Conservation (phyloP, 53 echinoderm and acorn worm genomes). For the Apostichopus leukothele region DNA sequence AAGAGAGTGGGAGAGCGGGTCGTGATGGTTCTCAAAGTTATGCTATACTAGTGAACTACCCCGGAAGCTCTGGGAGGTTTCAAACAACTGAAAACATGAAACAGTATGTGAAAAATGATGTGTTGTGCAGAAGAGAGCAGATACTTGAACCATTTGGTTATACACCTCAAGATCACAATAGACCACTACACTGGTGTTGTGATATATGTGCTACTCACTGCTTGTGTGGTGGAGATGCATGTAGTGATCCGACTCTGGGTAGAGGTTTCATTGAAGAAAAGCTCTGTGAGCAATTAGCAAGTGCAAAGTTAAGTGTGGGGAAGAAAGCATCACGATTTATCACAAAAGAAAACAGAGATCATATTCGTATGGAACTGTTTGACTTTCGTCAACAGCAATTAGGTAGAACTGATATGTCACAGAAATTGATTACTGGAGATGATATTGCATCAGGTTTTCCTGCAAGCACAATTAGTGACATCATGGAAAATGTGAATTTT, state of each 20-base stretch:
- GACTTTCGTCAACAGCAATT: not conserved
- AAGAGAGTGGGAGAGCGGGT: slow-evolving; percentile 51
- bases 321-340: slow-evolving; percentile 14
- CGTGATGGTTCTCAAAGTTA: slow-evolving; percentile 50
- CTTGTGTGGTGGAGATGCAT: slow-evolving; percentile 12
- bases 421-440: slow-evolving; percentile 2
- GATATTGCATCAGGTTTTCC: slow-evolving; percentile 39
- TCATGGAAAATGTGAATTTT: slow-evolving; percentile 14
- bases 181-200: slow-evolving; percentile 47
- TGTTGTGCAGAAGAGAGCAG: slow-evolving; percentile 40
- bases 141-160: slow-evolving; percentile 41
- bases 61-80: slow-evolving; percentile 24
- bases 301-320: not conserved
- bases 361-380: not conserved
- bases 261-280: slow-evolving; percentile 6
- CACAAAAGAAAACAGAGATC: slow-evolving; percentile 34
- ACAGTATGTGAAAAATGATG: slow-evolving; percentile 38
- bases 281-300: not conserved
- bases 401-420: not conserved
- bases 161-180: slow-evolving; percentile 1
- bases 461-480: not conserved
- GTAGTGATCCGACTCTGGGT: slow-evolving; percentile 5
- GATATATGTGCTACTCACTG: slow-evolving; percentile 54
- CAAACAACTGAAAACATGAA: slow-evolving; percentile 36
- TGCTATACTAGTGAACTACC: slow-evolving; percentile 53